Evolutionary conservation across 2,888 invertebrate genomes (phyloP).

Genomic region (Tryphoninae sp.): DNA sequence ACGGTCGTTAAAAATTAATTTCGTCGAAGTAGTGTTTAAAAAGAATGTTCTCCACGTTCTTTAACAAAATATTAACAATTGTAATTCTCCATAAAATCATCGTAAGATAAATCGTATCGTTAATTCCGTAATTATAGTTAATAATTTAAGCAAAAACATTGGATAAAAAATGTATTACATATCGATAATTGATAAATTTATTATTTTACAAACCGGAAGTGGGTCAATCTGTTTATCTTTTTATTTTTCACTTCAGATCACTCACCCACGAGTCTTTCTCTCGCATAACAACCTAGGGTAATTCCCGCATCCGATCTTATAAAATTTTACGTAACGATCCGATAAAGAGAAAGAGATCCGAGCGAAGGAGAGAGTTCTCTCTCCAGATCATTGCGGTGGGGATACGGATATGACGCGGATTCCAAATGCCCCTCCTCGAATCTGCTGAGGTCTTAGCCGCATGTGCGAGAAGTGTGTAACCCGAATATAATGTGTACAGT

Average conservation of each 20-base stretch:
- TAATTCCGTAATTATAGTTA: neutral
- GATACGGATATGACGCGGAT: conserved; percentile 44
- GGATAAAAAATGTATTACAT: neutral
- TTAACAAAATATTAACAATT: too few species aligned
- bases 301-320: conserved; percentile 24
- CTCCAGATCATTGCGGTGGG: neutral
- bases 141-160: neutral
- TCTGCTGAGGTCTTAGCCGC: conserved; percentile 34
- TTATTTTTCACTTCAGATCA: conserved; percentile 34
- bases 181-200: neutral
- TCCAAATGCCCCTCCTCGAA: conserved; percentile 30
- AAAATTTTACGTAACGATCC: conserved; percentile 41
- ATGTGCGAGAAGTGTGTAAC: conserved; percentile 57
- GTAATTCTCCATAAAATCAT: too few species aligned
- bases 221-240: neutral
- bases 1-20: neutral
- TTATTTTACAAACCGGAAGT: neutral
- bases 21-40: neutral
- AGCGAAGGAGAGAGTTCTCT: conserved; percentile 10
- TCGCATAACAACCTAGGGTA: conserved; percentile 28
- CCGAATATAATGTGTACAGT: conserved; percentile 68
- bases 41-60: too few species aligned
- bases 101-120: neutral
- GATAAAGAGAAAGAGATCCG: neutral
- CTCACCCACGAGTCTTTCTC: neutral